Evolutionary conservation across 2,797 vertebrate species (phyloP), one percentile per base, ranked within the genome.

Genomic region (Rhodeus uyekii): DNA sequence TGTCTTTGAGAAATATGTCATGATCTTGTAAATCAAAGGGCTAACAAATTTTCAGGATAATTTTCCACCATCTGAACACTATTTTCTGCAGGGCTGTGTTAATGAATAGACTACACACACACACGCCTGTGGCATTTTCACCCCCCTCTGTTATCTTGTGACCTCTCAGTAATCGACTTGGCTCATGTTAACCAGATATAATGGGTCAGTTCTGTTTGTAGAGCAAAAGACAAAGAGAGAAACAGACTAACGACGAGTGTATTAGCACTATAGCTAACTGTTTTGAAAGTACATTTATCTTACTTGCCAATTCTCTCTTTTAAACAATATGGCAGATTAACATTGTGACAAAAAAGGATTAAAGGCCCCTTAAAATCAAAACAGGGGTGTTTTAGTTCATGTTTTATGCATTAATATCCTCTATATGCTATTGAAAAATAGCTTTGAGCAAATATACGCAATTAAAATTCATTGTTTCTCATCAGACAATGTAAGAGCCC

Each of bases 121-220:
- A 61, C 55, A 13, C 2, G 75, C 58, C 58, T 63, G 58, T 63
- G 60, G 75, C 76, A 42, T 75, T 75, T 75, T 75, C n/a, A 75
- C 72, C 8, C 8, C 14, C 36, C 73, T 68, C 42, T 46, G 58
- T 48, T 83, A 36, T 63, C 78, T 78, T 69, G 53, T 83, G 77
- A 87, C 78, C 78, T 81, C 81, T 83, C 24, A 72, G 78, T 87
- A 85, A 87, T 83, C 85, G 67, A 83, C 80, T 83, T 71, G 83
- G 83, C 74, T 63, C 76, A 71, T 87, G 89, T 89, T 84, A 81
- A 80, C 77, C 9, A 46, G 85, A 84, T 82, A 88, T 84, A 88
- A 85, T 83, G 74, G 76, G 87, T 90, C 86, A 84, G 80, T 86
- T 80, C 83, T 71, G 86, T 84, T 82, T 82, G 83, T 38, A 60